Evolutionary conservation across 2,888 invertebrate genomes (phyloP).

Genomic region (Latrodectus hesperus): DNA sequence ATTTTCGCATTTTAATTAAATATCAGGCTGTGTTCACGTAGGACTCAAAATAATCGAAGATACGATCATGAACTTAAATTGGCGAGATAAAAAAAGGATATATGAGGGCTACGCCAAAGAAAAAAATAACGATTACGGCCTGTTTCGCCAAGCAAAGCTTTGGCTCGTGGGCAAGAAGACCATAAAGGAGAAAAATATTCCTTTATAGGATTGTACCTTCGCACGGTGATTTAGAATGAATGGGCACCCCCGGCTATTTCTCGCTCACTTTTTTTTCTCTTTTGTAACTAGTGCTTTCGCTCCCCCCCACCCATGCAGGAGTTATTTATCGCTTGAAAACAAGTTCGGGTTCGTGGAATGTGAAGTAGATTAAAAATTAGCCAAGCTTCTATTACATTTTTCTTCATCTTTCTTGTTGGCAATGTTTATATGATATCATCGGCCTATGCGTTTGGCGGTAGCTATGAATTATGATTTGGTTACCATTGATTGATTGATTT

Average conservation of each 20-base stretch:
- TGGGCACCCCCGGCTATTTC: not conserved
- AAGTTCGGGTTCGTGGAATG: constrained; percentile 12
- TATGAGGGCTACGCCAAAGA: not conserved
- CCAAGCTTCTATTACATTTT: not conserved
- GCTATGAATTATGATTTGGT: not conserved
- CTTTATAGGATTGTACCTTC: not conserved
- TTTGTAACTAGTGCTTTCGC: not conserved
- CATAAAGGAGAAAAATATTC: not conserved
- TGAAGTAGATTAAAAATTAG: constrained; percentile 17
- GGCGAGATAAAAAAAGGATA: not conserved
- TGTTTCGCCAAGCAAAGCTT: not conserved
- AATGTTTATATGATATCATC: not conserved
- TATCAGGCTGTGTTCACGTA: too few species aligned
- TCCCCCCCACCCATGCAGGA: not conserved
- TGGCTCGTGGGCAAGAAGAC: not conserved
- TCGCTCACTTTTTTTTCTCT: not conserved
- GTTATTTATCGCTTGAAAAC: not conserved
- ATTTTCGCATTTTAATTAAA: too few species aligned
- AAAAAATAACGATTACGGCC: not conserved
- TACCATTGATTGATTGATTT: constrained; percentile 5
- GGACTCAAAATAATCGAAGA: too few species aligned
- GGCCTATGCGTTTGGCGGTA: not conserved
- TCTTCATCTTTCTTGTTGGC: not conserved
- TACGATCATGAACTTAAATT: not conserved
- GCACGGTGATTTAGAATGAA: not conserved